Evolutionary conservation across 2,113 vertebrate genomes (phyloP).

Genomic region (Paraplagusia blochii): DNA sequence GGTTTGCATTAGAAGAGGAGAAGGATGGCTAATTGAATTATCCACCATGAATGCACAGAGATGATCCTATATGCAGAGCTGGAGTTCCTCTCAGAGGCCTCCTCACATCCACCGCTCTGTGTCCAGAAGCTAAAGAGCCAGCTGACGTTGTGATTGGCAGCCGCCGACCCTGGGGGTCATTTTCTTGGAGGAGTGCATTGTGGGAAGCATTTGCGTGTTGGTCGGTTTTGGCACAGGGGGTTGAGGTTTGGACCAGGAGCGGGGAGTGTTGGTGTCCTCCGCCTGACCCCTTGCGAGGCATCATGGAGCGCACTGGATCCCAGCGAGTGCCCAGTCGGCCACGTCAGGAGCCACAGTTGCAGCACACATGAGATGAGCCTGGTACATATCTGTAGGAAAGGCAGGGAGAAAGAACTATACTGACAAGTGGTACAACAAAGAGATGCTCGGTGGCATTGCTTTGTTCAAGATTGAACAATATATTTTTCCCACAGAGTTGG

Average conservation of each 20-base stretch:
- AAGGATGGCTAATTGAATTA: slow-evolving; percentile 81
- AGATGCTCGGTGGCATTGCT: background rate
- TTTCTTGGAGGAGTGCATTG: slow-evolving; percentile 70
- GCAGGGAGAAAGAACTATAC: slow-evolving; percentile 1
- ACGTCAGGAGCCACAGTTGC: slow-evolving; percentile 34
- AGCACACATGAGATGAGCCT: slow-evolving; percentile 21
- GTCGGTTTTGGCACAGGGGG: slow-evolving; percentile 33
- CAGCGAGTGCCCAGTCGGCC: slow-evolving; percentile 30
- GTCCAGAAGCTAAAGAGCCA: slow-evolving; percentile 69
- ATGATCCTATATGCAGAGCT: slow-evolving; percentile 76
- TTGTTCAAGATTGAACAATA: background rate
- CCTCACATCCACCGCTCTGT: slow-evolving; percentile 67
- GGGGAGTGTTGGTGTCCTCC: slow-evolving; percentile 70
- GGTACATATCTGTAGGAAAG: slow-evolving; percentile 11
- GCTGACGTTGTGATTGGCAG: slow-evolving; percentile 77
- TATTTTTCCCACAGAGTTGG: slow-evolving; percentile 1
- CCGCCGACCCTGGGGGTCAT: slow-evolving; percentile 72
- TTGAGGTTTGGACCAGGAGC: slow-evolving; percentile 39
- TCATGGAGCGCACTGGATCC: slow-evolving; percentile 44
- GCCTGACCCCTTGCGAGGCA: slow-evolving; percentile 58
- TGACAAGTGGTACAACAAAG: background rate
- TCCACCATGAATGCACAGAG: slow-evolving; percentile 78
- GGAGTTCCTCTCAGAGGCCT: slow-evolving; percentile 69
- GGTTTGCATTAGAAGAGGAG: slow-evolving; percentile 79
- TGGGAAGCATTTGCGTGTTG: slow-evolving; percentile 59